Percentiles rank a stretch among this genome's conserved stretches.
Conservation (phyloP, 1,140 invertebrate genomes). For the Euura lappo region DNA sequence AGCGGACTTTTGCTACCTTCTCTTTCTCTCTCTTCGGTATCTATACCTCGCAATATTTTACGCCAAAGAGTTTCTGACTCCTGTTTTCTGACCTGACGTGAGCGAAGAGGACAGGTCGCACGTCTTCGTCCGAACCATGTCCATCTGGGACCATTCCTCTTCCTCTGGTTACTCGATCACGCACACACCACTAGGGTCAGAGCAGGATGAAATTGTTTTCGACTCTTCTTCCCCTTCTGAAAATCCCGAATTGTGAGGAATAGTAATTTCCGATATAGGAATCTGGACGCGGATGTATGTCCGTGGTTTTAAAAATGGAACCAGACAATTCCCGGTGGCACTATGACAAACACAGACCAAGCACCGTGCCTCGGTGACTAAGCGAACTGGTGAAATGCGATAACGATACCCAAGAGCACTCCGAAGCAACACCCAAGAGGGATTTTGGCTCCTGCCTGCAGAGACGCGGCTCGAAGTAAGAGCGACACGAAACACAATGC, state of each 20-base stretch:
- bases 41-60: background rate
- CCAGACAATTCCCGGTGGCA: too few species aligned
- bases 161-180: background rate
- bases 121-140: background rate
- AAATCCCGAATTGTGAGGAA: too few species aligned
- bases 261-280: too few species aligned
- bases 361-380: constrained; percentile 10
- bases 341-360: background rate
- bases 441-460: background rate
- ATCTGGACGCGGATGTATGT: too few species aligned
- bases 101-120: background rate
- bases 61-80: background rate
- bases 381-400: background rate
- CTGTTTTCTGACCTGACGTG: background rate
- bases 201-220: too few species aligned
- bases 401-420: background rate
- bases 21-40: background rate
- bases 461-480: background rate
- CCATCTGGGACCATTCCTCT: background rate
- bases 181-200: background rate
- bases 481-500: constrained; percentile 6
- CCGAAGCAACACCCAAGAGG: background rate
- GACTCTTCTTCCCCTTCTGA: too few species aligned
- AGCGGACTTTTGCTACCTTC: background rate
- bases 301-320: too few species aligned